A percentile compares a stretch with the other conserved stretches of the same genome.
Evolutionary conservation across 2,888 invertebrate genomes (phyloP).

Genomic region (Nasonovia ribisnigri): DNA sequence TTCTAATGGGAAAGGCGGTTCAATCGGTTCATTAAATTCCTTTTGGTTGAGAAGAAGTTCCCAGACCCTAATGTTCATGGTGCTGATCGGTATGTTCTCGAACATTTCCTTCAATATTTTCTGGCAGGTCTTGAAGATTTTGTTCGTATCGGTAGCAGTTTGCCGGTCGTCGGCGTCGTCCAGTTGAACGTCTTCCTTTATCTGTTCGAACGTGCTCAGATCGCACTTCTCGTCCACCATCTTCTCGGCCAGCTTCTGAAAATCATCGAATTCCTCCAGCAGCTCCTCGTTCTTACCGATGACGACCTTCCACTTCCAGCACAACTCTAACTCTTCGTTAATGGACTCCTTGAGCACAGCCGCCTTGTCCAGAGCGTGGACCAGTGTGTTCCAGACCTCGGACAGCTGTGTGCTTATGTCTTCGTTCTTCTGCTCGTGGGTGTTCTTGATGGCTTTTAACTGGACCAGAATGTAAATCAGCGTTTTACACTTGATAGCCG

Average conservation of each 20-base stretch:
- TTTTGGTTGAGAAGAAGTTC: neutral
- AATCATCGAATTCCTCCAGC: neutral
- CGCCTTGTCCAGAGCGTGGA: neutral
- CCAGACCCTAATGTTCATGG: neutral
- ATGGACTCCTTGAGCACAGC: neutral
- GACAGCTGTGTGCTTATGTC: neutral
- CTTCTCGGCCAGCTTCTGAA: neutral
- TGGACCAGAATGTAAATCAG: neutral
- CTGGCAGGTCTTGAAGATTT: neutral
- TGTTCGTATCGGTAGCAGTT: rapidly evolving
- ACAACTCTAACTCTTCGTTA: neutral
- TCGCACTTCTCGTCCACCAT: neutral
- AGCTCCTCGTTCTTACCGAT: no score
- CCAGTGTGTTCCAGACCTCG: neutral
- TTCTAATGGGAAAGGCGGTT: neutral
- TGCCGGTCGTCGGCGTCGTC: neutral
- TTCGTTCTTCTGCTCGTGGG: no score
- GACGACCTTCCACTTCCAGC: neutral
- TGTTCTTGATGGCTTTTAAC: neutral
- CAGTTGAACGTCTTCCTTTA: no score
- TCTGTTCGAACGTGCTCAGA: neutral
- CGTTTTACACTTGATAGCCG: neutral
- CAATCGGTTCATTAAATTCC: neutral
- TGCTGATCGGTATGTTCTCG: neutral
- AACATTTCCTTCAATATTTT: neutral